Base-by-base conservation (phyloP, 1,140 invertebrate species). In the Aleiodes sp. region DNA sequence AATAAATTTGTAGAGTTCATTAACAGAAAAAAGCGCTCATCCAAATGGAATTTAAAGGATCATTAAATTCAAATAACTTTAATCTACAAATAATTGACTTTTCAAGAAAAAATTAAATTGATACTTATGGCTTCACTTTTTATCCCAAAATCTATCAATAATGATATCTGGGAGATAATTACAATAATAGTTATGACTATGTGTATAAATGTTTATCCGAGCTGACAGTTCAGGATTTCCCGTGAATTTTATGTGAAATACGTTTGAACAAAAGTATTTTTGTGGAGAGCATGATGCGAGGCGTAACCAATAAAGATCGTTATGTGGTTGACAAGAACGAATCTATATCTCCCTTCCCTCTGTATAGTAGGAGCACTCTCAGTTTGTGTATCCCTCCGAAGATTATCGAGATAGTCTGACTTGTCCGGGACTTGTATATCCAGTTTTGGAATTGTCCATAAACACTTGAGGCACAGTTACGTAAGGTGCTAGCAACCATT, bases 381-480 rank as follows among this genome's bases (percentile, higher is more conserved):
- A n/a, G 37, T 68, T 29, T 64, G 39, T 61, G 62, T 67, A 46
- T 56, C 61, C 61, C 21, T 57, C 2, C 2, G 24, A 12, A 19
- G 8, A n/a, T 57, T 57, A 24, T 28, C 14, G 14, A 12, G 21
- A 10, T 10, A 57, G 19, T 67, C 63, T 33, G 70, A 60, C 65
- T 52, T 66, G 35, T 60, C 63, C 69, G 76, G 70, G 77, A 80
- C 77, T 78, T 72, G 78, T 75, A 78, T 80, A 77, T 80, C 78
- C 78, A 76, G 78, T 78, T 78, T 76, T 70, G 62, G 71, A 73
- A 62, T 65, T 31, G 67, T 71, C 31, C 69, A 62, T 46, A 71
- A n/a, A n/a, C n/a, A 29, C 65, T 60, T 65, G 26, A 31, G 46
- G 26, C 29, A 33, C 16, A 33, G 74, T 80, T 80, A 78, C 72